Conservation (phyloP, 1,140 invertebrate species). For the Drosophila rufa region DNA sequence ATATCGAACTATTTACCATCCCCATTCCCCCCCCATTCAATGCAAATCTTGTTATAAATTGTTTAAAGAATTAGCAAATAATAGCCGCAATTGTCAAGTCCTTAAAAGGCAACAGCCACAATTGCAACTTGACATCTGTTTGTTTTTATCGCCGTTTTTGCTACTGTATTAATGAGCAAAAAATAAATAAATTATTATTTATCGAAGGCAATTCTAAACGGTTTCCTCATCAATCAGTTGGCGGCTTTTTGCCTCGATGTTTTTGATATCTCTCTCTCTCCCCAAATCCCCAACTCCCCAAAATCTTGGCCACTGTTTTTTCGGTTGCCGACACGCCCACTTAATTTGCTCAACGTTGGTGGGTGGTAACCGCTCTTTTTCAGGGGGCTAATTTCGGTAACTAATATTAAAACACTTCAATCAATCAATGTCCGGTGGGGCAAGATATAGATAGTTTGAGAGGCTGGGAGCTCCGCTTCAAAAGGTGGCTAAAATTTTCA, state of each 20-base stretch:
- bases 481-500: slow-evolving; percentile 31
- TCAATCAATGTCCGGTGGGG: slow-evolving; percentile 50
- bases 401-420: slow-evolving; percentile 63
- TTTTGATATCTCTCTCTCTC: slow-evolving; percentile 29
- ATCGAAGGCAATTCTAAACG: slow-evolving; percentile 52
- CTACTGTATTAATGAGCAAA: slow-evolving; percentile 79
- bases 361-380: slow-evolving; percentile 48
- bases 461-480: slow-evolving; percentile 1
- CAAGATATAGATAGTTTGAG: not conserved
- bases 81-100: slow-evolving; percentile 58
- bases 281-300: not conserved
- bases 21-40: not conserved
- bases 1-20: not conserved
- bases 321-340: slow-evolving; percentile 47
- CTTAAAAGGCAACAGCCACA: slow-evolving; percentile 67
- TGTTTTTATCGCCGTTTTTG: slow-evolving; percentile 61
- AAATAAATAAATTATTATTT: slow-evolving; percentile 73
- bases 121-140: slow-evolving; percentile 66
- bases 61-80: slow-evolving; percentile 65
- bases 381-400: slow-evolving; percentile 47
- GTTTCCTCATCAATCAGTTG: slow-evolving; percentile 70
- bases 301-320: slow-evolving; percentile 39
- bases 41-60: slow-evolving; percentile 58
- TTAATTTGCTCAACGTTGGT: slow-evolving; percentile 44
- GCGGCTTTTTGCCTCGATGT: slow-evolving; percentile 30